A percentile compares a stretch with the other conserved stretches of the same genome.
These are phyloP conservation scores for Mesorhabditis belari DNA, from an alignment of 2,888 invertebrate species.

Conservation along the genomic window DNA sequence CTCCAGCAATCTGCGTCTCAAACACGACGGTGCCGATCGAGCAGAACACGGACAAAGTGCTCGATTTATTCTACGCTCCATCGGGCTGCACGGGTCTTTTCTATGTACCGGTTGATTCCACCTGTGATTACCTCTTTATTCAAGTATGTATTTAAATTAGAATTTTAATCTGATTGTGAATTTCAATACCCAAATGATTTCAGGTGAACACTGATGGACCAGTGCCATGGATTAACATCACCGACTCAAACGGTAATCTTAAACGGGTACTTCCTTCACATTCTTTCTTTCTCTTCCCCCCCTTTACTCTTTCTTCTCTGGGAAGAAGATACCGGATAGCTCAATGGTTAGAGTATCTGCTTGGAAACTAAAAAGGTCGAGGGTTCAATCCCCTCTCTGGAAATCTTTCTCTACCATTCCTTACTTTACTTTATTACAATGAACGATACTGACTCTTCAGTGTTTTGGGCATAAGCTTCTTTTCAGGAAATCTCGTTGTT, in stretches of 20 bases:
- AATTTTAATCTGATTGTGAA: not conserved
- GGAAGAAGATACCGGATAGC: too few relatives aligned
- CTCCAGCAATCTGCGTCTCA: not conserved
- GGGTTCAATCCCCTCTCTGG: too few relatives aligned
- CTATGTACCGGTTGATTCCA: slow-evolving; percentile 7
- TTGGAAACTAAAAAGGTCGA: too few relatives aligned
- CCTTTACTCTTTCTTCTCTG: too few relatives aligned
- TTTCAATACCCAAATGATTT: not conserved
- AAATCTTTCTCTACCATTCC: too few relatives aligned
- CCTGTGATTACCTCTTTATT: slow-evolving; percentile 1
- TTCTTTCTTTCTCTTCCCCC: too few relatives aligned
- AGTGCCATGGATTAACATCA: not conserved
- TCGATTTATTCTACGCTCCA: slow-evolving; percentile 3
- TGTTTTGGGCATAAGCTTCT: not conserved
- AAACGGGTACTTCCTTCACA: not conserved
- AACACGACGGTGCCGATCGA: not conserved
- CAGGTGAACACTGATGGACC: not conserved
- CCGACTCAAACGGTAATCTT: not conserved
- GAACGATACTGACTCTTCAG: too few relatives aligned
- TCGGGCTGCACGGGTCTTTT: slow-evolving; percentile 1
- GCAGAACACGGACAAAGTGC: not conserved
- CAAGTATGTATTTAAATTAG: not conserved
- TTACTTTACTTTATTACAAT: too few relatives aligned
- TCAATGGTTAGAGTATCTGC: too few relatives aligned
- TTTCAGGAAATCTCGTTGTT: not conserved